A percentile compares a stretch with the other conserved stretches of the same genome.
These are phyloP conservation scores for Monomorium pharaonis DNA, from an alignment of 1,140 invertebrate genomes.

Conservation along the genomic window DNA sequence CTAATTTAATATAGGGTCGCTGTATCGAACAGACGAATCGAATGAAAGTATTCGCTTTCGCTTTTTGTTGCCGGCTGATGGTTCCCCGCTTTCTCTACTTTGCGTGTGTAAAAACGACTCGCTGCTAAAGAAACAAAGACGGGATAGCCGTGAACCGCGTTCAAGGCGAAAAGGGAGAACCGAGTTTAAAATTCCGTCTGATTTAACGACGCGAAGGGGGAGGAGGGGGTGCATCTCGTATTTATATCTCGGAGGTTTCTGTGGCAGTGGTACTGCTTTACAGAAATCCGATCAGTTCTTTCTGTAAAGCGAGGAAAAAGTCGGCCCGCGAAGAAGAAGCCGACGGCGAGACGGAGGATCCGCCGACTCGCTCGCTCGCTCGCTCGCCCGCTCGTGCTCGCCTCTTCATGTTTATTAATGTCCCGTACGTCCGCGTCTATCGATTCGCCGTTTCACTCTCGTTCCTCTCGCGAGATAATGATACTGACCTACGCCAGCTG, in stretches of 20 bases:
- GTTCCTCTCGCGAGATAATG: conserved; percentile 79
- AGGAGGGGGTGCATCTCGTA: neutral
- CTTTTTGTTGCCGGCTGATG: neutral
- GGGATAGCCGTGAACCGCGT: neutral
- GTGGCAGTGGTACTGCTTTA: neutral
- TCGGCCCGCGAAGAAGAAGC: conserved; percentile 27
- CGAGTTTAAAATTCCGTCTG: conserved; percentile 20
- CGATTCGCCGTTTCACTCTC: conserved; percentile 79
- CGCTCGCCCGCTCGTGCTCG: conserved; percentile 50
- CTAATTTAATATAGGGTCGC: neutral
- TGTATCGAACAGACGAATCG: neutral
- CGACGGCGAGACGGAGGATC: conserved; percentile 15
- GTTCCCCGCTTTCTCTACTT: conserved; percentile 34
- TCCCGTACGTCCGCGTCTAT: conserved; percentile 73
- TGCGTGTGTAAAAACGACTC: neutral
- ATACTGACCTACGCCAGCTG: conserved; percentile 81
- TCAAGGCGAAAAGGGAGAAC: neutral
- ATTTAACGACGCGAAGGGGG: conserved; percentile 15
- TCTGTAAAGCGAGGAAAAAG: conserved; percentile 26
- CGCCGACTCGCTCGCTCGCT: conserved; percentile 37
- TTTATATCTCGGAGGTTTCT: conserved; percentile 29
- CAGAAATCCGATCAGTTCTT: conserved; percentile 42
- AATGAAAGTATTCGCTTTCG: conserved; percentile 42
- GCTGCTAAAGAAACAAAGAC: neutral
- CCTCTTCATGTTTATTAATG: conserved; percentile 81